Base-by-base conservation (phyloP, 2,113 vertebrate genomes). In the Chitala chitala region DNA sequence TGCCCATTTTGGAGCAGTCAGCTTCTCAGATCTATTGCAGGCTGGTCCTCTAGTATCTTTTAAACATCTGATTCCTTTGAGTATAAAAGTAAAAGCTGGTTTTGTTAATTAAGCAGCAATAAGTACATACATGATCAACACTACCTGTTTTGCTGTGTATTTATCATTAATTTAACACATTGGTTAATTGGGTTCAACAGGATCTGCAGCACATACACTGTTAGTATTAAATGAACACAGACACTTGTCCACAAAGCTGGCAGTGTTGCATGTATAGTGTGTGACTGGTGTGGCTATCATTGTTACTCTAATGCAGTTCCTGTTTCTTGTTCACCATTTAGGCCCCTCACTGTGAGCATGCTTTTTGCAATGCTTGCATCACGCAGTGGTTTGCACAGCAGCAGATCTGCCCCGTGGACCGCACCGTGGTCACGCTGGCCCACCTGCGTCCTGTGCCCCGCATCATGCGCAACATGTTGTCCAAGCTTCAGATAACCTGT, bases 401-500 rank as follows among this genome's bases (percentile, higher is more conserved):
- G 90, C 96, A 98, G 90, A 99, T 95, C 4, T 98, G 96, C 72
- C 97, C 97, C 0, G 96, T 99, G 86, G 97, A 98, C 86, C 96
- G 97, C 80, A 98, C 94, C 1, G 96, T 98, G 24, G 96, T 99
- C 87, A 99, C 97, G 0, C 93, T 98, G 0, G 97, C 97, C 48
- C 97, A 99, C 88, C 91, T 99, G 51, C 93, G 95, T 48, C 97
- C 97, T 0, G 97, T 99, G 42, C 97, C 97, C 46, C 94, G 97
- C 73, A 98, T 99, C 92, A 99, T 99, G 97, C 93, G 96, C 54
- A 99, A 99, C 84, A 99, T 98, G 97, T 90, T 99, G 58, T 98
- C 96, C 42, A 99, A 99, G 86, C 92, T 99, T 71, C 96, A 97
- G 87, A 98, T 99, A 83, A 92, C 88, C 65, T 99, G 97, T 7